Evolutionary conservation across 2,113 vertebrate species (phyloP).

Genomic region (Odontesthes bonariensis): DNA sequence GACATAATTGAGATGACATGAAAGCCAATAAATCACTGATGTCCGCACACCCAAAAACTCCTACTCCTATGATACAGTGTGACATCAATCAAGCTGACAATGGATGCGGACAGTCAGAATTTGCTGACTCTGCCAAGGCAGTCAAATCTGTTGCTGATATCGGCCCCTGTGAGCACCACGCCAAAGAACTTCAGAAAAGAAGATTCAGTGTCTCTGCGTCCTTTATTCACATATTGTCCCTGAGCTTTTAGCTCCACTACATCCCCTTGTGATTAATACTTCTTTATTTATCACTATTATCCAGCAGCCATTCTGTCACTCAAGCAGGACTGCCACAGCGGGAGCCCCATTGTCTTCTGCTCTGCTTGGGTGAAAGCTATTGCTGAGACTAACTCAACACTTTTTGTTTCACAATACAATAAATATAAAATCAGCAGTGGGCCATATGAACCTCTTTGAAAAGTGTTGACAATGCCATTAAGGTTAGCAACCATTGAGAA

Average conservation of each 20-base stretch:
- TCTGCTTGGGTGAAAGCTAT: slow-evolving; percentile 54
- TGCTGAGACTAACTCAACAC: slow-evolving; percentile 50
- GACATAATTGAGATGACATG: slow-evolving; percentile 16
- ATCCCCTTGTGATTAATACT: slow-evolving; percentile 31
- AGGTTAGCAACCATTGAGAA: slow-evolving; percentile 21
- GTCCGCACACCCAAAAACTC: slow-evolving; percentile 29
- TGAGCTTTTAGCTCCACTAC: slow-evolving; percentile 27
- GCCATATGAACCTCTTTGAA: slow-evolving; percentile 16
- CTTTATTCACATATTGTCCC: slow-evolving; percentile 18
- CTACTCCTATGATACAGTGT: slow-evolving; percentile 8
- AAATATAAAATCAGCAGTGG: slow-evolving; percentile 40
- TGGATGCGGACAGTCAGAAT: slow-evolving; percentile 22
- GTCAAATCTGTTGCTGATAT: slow-evolving; percentile 18
- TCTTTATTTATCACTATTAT: slow-evolving; percentile 58
- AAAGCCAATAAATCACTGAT: slow-evolving; percentile 37
- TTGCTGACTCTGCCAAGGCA: slow-evolving; percentile 30
- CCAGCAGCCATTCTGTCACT: slow-evolving; percentile 50
- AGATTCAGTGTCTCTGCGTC: slow-evolving; percentile 13
- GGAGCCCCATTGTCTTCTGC: slow-evolving; percentile 49
- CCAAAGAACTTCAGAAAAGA: slow-evolving; percentile 7
- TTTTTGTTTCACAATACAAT: slow-evolving; percentile 32
- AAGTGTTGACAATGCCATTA: slow-evolving; percentile 28
- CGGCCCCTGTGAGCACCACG: background rate
- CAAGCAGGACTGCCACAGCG: slow-evolving; percentile 46
- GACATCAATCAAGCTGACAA: slow-evolving; percentile 37